Percentiles rank a stretch among this genome's conserved stretches.
Conservation (phyloP, 2,797 vertebrate species). For the Chaenodraco wilsoni region DNA sequence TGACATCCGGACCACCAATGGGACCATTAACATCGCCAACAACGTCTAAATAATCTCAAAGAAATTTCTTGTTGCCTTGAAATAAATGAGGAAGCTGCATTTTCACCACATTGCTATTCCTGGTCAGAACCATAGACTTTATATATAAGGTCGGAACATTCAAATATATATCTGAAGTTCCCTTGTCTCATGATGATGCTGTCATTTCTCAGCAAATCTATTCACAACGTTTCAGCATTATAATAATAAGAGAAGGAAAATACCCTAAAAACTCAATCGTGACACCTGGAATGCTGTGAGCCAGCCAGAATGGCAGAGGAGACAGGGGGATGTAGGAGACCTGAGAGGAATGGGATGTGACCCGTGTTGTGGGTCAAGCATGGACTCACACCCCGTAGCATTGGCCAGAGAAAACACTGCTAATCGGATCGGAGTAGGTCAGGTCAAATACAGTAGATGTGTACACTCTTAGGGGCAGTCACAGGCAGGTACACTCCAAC, state of each 20-base stretch:
- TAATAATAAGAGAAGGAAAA: not conserved
- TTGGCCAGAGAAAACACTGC: conserved; percentile 53
- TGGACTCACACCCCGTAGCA: conserved; percentile 50
- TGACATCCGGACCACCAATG: not conserved
- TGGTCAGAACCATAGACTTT: too few relatives aligned
- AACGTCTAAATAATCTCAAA: not conserved
- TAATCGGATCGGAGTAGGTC: conserved; percentile 67
- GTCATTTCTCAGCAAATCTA: not conserved
- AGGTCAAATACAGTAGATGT: conserved; percentile 47
- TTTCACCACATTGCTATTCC: not conserved
- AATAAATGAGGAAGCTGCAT: not conserved
- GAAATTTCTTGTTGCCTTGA: not conserved
- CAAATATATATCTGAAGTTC: too few relatives aligned
- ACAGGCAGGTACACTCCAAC: conserved; percentile 27
- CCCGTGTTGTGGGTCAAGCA: conserved; percentile 53
- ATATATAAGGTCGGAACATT: not conserved
- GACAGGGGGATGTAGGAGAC: not conserved
- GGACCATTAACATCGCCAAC: not conserved
- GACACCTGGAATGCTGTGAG: conserved; percentile 3
- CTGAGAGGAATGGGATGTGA: conserved; percentile 31
- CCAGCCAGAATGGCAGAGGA: conserved; percentile 9
- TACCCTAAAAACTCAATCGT: not conserved
- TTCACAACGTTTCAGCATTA: not conserved
- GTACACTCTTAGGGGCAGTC: conserved; percentile 42
- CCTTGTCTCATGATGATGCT: not conserved